phyloP scores from a whole-genome alignment of 2,888 invertebrate species.

The Dinocampus coccinellae region DNA sequence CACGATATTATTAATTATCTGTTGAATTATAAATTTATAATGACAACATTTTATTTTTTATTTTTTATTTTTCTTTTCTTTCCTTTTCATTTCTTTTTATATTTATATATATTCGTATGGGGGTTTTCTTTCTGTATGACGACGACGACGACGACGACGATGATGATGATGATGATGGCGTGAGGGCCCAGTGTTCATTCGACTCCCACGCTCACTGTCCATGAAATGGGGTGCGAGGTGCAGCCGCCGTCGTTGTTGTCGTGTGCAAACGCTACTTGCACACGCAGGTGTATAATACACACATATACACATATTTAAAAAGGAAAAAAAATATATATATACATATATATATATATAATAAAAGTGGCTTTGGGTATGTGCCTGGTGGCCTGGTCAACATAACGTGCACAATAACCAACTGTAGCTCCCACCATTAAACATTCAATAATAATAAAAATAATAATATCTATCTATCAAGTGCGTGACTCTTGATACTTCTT shows the following conservation, averaged over 20 bases:
- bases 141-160: too few species aligned
- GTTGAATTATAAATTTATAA: neutral
- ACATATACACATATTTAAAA: neutral
- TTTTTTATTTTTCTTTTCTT: too few species aligned
- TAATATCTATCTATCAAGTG: neutral
- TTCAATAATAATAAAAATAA: neutral
- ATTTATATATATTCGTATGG: conserved; percentile 6
- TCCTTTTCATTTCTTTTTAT: too few species aligned
- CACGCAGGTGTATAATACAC: conserved; percentile 36
- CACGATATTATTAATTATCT: too few species aligned
- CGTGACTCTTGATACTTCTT: neutral
- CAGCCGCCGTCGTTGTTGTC: conserved; percentile 40
- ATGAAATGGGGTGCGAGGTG: conserved; percentile 64
- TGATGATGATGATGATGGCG: conserved; percentile 46
- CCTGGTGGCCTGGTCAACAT: neutral
- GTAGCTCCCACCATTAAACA: neutral
- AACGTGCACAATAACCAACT: neutral
- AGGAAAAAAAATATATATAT: neutral
- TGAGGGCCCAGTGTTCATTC: conserved; percentile 61
- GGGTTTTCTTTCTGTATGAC: too few species aligned
- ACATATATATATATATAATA: too few species aligned
- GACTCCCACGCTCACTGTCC: conserved; percentile 66
- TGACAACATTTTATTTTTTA: too few species aligned
- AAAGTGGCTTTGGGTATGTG: neutral
- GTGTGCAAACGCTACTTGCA: neutral